These are phyloP conservation scores for Luperina nickerlii DNA, from an alignment of 2,888 invertebrate genomes.

Conservation along the genomic window DNA sequence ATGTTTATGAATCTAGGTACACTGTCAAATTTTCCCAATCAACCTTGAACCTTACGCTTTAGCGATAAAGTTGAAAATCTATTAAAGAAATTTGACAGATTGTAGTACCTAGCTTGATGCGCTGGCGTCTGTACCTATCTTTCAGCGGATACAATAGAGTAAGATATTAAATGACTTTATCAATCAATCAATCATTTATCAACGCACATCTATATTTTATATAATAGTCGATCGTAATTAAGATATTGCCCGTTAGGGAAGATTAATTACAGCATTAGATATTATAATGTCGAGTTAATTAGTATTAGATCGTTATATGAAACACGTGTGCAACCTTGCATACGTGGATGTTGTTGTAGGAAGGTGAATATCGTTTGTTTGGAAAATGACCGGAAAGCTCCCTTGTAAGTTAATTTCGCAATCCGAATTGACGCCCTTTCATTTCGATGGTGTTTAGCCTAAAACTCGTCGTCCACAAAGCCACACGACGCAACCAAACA, in stretches of 20 bases:
- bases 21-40: no score
- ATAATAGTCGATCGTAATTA: constrained; percentile 59
- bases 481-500: background rate
- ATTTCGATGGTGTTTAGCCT: background rate
- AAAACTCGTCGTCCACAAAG: background rate
- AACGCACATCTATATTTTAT: constrained; percentile 40
- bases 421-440: background rate
- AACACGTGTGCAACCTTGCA: constrained; percentile 44
- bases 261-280: constrained; percentile 55
- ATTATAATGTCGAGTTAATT: constrained; percentile 64
- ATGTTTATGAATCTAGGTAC: background rate
- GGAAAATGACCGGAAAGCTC: background rate
- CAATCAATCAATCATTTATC: constrained; percentile 58
- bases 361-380: background rate
- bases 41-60: no score
- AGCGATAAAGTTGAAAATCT: no score
- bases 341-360: constrained; percentile 2
- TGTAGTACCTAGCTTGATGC: no score
- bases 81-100: no score
- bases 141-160: constrained; percentile 21
- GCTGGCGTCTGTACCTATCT: background rate
- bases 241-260: constrained; percentile 53
- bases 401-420: background rate
- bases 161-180: constrained; percentile 33
- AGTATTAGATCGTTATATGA: constrained; percentile 42